Evolutionary conservation across 2,797 vertebrate species (phyloP), one percentile per base, ranked within the genome.

Genomic region (Sebastes alutus): DNA sequence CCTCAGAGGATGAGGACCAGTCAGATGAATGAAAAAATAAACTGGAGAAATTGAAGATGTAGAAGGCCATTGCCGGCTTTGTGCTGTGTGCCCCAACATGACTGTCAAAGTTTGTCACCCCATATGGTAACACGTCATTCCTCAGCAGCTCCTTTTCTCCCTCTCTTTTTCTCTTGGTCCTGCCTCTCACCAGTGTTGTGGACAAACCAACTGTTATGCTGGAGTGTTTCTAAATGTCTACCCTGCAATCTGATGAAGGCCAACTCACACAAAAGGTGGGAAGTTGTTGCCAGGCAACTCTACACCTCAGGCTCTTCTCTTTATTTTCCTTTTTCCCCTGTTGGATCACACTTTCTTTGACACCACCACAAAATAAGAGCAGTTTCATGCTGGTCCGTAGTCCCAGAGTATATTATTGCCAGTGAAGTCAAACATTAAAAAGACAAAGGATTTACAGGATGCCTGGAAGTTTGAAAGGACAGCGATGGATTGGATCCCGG

Each of bases 211-310:
- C 78, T 78, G 88, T 75, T 73, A 64, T 78, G 49, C 35, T 38
- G 55, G 23, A 87, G 64, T 77, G 64, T 79, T 81, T 90, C 49
- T 75, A 64, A 83, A 84, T 60, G 75, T 78, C 85, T 86, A 77
- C 9, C 11, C 55, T 74, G 80, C 85, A 86, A 65, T 64, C 72
- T 77, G 84, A 88, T 81, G 88, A 88, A 89, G 90, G 86, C 87
- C 82, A 88, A 59, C 67, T 87, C 68, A 13, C 52, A 87, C 70
- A 78, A 85, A 49, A 90, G 81, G 84, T 87, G 75, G 80, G 83
- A 88, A 87, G 78, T 74, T 88, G 92, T 94, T 94, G 90, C 90
- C 87, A 91, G 88, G 91, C 93, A 92, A 93, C 92, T 83, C 91
- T 77, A 52, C 49, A 85, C 87, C 83, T 88, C 82, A 72, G 84